These are phyloP conservation scores for Mythimna lalbum DNA, from an alignment of 2,888 invertebrate genomes.

Conservation along the genomic window DNA sequence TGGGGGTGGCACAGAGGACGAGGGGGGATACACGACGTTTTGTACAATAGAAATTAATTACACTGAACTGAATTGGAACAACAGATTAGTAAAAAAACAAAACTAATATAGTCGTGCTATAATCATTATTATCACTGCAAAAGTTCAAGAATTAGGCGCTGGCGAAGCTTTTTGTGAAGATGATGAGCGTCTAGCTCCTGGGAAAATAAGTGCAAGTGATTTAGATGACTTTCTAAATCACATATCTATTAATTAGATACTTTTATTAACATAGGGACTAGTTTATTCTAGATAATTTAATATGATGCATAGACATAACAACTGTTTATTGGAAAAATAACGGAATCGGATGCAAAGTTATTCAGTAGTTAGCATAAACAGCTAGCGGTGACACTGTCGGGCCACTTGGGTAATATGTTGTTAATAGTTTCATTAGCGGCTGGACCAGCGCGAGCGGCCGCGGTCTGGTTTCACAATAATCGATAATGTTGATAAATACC, in stretches of 20 bases:
- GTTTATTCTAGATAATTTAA: constrained; percentile 10
- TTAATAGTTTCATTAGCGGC: constrained; percentile 31
- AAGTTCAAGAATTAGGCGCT: background rate
- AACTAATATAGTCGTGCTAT: background rate
- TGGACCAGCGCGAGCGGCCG: background rate
- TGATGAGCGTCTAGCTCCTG: background rate
- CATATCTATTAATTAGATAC: background rate
- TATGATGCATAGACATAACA: constrained; percentile 1
- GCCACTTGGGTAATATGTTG: constrained; percentile 16
- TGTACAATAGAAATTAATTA: background rate
- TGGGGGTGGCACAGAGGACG: background rate
- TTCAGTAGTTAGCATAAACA: constrained; percentile 32
- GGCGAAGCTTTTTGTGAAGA: background rate
- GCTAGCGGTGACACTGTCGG: constrained; percentile 26
- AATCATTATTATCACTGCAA: background rate
- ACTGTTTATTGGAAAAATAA: constrained; percentile 22
- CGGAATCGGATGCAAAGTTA: constrained; percentile 25
- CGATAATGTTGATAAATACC: constrained; percentile 24
- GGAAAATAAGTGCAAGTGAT: background rate
- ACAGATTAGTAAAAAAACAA: background rate
- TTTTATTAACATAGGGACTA: background rate
- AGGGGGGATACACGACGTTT: background rate
- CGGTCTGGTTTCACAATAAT: constrained; percentile 43
- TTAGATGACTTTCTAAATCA: constrained; percentile 13
- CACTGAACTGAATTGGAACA: background rate